Evolutionary conservation across 2,113 vertebrate species (phyloP), one percentile per base, ranked within the genome.

Genomic region (Brevimyrus niger): DNA sequence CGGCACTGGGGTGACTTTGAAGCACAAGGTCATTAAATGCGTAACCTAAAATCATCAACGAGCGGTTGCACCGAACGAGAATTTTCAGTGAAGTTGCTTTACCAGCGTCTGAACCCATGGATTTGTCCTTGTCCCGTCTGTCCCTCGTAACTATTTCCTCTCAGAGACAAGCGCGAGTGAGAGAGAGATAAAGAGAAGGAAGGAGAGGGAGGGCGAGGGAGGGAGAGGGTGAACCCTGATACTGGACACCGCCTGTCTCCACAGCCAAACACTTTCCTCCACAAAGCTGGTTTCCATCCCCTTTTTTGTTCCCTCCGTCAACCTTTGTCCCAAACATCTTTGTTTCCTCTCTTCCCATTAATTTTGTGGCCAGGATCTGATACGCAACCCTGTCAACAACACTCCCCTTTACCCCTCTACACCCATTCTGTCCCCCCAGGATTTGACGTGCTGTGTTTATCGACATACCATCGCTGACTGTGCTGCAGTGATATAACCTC

Each of bases 61-160:
- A 82, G 84, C 55, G n/a, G 27, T 27, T 2, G 8, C 47, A 86
- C 46, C 27, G 27, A 50, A 86, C 53, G 46, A 86, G 27, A 48
- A 46, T 55, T 61, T 58, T 38, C 21, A 65, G 44, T 46, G n/a
- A 50, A 48, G 80, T 65, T 13, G 21, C 38, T 69, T 92, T 92
- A 92, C 90, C 92, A 53, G 90, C 35, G 5, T 92, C 90, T 82
- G 61, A 89, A 91, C 69, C 90, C 90, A 90, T 90, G 69, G 73
- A 83, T 88, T 27, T 87, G 92, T 90, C 88, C 84, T 84, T 38
- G 88, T 88, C 88, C 47, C n/a, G 88, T 89, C 88, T 83, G 31
- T 88, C 46, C 51, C 27, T 90, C 86, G 89, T 38, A 89, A 23
- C 88, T 15, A 51, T 55, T 48, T 55, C 89, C 83, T 47, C 89